Evolutionary conservation across 2,888 invertebrate species (phyloP), one percentile per base, ranked within the genome.

Genomic region (Bimastos eiseni): DNA sequence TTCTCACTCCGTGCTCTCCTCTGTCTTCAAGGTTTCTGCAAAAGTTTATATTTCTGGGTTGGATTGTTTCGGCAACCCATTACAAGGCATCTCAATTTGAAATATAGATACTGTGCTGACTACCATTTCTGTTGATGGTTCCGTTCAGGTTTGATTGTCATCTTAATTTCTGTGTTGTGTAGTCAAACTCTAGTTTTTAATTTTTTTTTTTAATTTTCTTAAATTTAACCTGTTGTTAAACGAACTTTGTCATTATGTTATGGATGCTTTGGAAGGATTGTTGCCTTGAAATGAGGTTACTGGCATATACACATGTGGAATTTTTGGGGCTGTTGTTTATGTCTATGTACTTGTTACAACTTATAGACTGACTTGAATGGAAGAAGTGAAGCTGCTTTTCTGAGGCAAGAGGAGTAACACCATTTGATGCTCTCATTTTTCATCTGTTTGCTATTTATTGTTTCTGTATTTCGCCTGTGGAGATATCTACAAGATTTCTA

Each of bases 391-490:
- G 70, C 70, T n/a, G n/a, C 30, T 70, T 70, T 30, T 70, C 70
- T 30, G n/a, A n/a, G n/a, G n/a, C 70, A 70, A n/a, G 13, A 70
- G 70, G 70, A 70, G 70, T 1, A 70, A 70, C 70, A 70, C n/a
- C 70, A 70, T 70, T n/a, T 70, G 70, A 70, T 30, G 70, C 70
- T 70, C n/a, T 70, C 70, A 70, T n/a, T 70, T n/a, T n/a, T 70
- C n/a, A 70, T 30, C 30, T n/a, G 70, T n/a, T 70, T 70, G n/a
- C 70, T 70, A 70, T 70, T n/a, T n/a, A n/a, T 30, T 49, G 49
- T 49, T 49, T 49, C 3, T 24, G 13, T 24, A 44, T 44, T 17
- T 13, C 44, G 19, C 44, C 49, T 49, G 24, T 49, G 8, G 70
- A 70, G 70, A n/a, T 70, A 70, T 30, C n/a, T 70, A n/a, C 30